Conservation (phyloP, 2,797 vertebrate species). For the Gymnocypris eckloni region DNA sequence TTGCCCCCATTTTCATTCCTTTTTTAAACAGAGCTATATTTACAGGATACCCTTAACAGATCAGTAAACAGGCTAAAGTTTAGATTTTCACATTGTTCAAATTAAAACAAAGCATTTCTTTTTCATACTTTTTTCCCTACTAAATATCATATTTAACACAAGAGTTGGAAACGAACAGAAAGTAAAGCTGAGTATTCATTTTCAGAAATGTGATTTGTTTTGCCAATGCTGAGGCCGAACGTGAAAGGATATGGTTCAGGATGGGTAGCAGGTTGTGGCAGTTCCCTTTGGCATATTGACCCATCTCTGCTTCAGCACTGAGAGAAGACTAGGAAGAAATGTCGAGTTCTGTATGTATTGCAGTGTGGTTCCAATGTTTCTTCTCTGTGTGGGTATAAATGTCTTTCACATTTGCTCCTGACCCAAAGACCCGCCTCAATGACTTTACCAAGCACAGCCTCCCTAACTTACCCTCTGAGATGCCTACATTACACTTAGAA, state of each 20-base stretch:
- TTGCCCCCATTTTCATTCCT: constrained; percentile 45
- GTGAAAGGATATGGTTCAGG: constrained; percentile 30
- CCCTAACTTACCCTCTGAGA: constrained; percentile 32
- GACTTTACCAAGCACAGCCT: constrained; percentile 25
- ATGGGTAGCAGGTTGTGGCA: constrained; percentile 78
- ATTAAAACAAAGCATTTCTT: constrained; percentile 60
- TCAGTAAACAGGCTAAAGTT: constrained; percentile 76
- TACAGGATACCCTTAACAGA: constrained; percentile 93
- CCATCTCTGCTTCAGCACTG: constrained; percentile 79
- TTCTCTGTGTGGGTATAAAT: constrained; percentile 25
- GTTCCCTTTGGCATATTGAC: constrained; percentile 91
- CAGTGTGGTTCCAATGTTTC: constrained; percentile 27
- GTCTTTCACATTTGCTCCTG: constrained; percentile 22
- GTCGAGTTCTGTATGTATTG: constrained; percentile 33
- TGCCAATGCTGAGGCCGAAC: constrained; percentile 17
- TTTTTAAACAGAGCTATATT: constrained; percentile 88
- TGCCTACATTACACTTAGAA: constrained; percentile 52
- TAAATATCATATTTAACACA: constrained; percentile 50
- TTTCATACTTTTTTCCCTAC: constrained; percentile 30
- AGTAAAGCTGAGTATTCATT: constrained; percentile 46
- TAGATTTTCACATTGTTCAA: constrained; percentile 62
- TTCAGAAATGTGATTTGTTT: constrained; percentile 29
- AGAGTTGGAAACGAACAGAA: constrained; percentile 33
- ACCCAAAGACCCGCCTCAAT: constrained; percentile 21
- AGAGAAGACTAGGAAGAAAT: constrained; percentile 47